A percentile compares a stretch with the other conserved stretches of the same genome.
These are phyloP conservation scores for Meteorus cinctellus DNA, from an alignment of 2,888 invertebrate species.

Conservation along the genomic window DNA sequence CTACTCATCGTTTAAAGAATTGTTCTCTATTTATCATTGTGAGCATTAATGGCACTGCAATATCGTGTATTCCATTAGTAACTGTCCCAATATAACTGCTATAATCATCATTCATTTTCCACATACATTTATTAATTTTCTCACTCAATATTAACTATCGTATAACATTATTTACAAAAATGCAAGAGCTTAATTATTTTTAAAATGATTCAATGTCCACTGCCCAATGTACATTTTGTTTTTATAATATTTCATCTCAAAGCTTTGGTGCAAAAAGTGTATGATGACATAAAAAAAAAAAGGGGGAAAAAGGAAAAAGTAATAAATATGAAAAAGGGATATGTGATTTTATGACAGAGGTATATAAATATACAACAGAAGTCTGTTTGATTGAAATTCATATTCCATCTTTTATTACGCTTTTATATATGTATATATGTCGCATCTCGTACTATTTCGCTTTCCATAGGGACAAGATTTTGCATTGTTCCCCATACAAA, in stretches of 20 bases:
- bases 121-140: neutral
- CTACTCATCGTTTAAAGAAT: constrained; percentile 69
- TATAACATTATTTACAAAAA: neutral
- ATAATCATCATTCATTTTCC: constrained; percentile 15
- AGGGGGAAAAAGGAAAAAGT: neutral
- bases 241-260: neutral
- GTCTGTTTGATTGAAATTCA: constrained; percentile 40
- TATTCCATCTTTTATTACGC: constrained; percentile 36
- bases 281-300: neutral
- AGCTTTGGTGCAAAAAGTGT: neutral
- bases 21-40: constrained; percentile 68
- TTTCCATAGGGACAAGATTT: constrained; percentile 29
- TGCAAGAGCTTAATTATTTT: neutral
- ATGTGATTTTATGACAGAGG: neutral
- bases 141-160: constrained; percentile 10
- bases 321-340: neutral
- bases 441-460: constrained; percentile 20
- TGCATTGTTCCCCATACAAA: constrained; percentile 27
- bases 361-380: neutral
- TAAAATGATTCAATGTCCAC: neutral
- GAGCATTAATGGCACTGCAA: constrained; percentile 66
- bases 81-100: constrained; percentile 59
- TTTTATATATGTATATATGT: neutral
- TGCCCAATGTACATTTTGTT: neutral
- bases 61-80: constrained; percentile 70